Conservation (phyloP, 2,113 vertebrate species). For the Centrocercus urophasianus region DNA sequence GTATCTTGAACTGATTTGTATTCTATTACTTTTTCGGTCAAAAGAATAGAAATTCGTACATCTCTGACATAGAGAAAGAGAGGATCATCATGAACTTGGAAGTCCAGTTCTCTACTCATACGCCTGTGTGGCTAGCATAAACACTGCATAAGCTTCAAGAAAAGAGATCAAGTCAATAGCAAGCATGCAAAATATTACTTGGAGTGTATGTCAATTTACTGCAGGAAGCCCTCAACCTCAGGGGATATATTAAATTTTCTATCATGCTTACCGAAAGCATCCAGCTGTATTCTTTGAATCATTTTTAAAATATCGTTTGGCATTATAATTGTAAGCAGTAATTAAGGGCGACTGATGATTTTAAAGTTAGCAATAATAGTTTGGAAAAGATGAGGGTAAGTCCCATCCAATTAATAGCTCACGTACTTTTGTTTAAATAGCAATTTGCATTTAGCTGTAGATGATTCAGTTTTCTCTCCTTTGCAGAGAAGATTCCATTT, state of each 20-base stretch:
- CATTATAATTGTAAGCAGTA: background rate
- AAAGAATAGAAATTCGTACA: background rate
- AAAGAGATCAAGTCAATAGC: background rate
- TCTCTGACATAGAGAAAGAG: background rate
- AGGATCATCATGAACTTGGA: rapidly evolving
- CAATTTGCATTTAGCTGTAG: background rate
- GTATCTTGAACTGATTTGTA: background rate
- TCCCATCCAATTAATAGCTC: background rate
- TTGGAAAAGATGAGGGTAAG: background rate
- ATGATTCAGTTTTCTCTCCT: background rate
- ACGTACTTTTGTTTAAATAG: background rate
- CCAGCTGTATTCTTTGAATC: background rate
- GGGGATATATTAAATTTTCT: background rate
- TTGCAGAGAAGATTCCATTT: background rate
- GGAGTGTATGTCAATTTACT: background rate
- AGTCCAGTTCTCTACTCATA: background rate
- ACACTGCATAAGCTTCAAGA: background rate
- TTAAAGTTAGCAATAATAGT: background rate
- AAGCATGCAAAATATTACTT: background rate
- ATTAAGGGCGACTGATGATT: background rate
- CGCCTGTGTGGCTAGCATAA: background rate
- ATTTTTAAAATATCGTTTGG: background rate
- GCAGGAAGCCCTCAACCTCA: background rate
- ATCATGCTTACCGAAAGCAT: background rate
- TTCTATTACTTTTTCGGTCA: background rate